Percentiles rank a stretch among this genome's conserved stretches.
Conservation (phyloP, 2,113 vertebrate species). For the Psettodes erumei region DNA sequence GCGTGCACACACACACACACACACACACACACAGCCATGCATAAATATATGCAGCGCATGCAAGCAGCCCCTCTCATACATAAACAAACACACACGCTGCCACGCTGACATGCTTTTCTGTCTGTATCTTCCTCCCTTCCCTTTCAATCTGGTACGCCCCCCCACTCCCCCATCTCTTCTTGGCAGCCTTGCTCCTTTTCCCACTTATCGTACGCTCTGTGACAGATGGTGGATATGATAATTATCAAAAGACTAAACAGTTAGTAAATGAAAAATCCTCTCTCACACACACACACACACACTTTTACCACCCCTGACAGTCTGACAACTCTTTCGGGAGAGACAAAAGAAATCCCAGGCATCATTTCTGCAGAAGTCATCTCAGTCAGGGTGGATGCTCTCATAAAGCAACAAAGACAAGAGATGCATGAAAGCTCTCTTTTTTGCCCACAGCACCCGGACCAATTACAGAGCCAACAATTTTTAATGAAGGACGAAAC, state of each 20-base stretch:
- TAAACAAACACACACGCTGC: slow-evolving; percentile 21
- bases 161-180: slow-evolving; percentile 39
- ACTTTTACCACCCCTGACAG: slow-evolving; percentile 38
- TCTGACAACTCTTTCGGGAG: slow-evolving; percentile 21
- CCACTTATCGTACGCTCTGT: slow-evolving; percentile 61
- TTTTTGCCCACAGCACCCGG: not conserved
- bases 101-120: slow-evolving; percentile 9
- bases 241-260: slow-evolving; percentile 62
- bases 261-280: slow-evolving; percentile 36
- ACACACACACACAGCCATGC: slow-evolving; percentile 27
- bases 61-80: slow-evolving; percentile 20
- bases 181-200: slow-evolving; percentile 54
- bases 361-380: not conserved
- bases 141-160: slow-evolving; percentile 11
- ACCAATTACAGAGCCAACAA: slow-evolving; percentile 16
- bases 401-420: too few species aligned
- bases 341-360: not conserved
- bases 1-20: slow-evolving; percentile 9
- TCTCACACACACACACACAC: slow-evolving; percentile 13
- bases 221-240: slow-evolving; percentile 71
- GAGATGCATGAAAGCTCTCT: too few species aligned
- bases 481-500: slow-evolving; percentile 26
- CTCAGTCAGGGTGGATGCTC: not conserved
- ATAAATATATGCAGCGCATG: slow-evolving; percentile 53
- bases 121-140: not conserved